Base-by-base conservation (phyloP, 1,140 invertebrate species). In the Akabosia matsudoensis region DNA sequence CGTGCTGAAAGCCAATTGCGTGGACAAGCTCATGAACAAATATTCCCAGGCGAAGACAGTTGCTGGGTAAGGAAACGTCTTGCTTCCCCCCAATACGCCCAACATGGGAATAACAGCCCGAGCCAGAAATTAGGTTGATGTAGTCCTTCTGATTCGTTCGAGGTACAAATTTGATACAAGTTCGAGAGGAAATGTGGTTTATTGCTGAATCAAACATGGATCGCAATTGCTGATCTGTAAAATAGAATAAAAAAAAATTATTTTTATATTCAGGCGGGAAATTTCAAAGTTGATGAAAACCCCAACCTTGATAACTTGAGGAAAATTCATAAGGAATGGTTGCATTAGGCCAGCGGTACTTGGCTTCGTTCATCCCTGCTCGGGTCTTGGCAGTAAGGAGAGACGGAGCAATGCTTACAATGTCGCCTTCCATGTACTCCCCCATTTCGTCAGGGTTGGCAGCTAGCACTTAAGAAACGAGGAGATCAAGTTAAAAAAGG, bases 11-110 rank as follows among this genome's bases (percentile, higher is more conserved):
- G 18, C 90, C 90, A 0, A 90, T 78, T 0, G 89, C 88, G 80
- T 91, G 90, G 81, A 90, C 85, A 1, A 91, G 82, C 83, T 91
- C 90, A 79, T 91, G 90, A 56, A 90, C 83, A 22, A 90, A 85
- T 3, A 88, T 88, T 1, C 89, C 89, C 24, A 88, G 30, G 13
- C 24, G 85, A 18, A 85, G 61, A 79, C 89, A 90, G 56, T 86
- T 85, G 13, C 83, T 86, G 75, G 88, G 87, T 1, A 90, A 79
- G 81, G 89, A 89, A 0, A 90, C 80, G 1, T 87, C 85, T 81
- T 91, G 91, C 4, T 87, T 86, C n/a, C 88, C 86, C 1, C 85
- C 85, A 37, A 84, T 84, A 24, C 87, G 82, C 1, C 88, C 88
- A 0, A 89, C 88, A 52, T 84, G 83, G 0, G 87, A 88, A 85